Evolutionary conservation across 2,113 vertebrate species (phyloP).

Genomic region (Serilophus lunatus): DNA sequence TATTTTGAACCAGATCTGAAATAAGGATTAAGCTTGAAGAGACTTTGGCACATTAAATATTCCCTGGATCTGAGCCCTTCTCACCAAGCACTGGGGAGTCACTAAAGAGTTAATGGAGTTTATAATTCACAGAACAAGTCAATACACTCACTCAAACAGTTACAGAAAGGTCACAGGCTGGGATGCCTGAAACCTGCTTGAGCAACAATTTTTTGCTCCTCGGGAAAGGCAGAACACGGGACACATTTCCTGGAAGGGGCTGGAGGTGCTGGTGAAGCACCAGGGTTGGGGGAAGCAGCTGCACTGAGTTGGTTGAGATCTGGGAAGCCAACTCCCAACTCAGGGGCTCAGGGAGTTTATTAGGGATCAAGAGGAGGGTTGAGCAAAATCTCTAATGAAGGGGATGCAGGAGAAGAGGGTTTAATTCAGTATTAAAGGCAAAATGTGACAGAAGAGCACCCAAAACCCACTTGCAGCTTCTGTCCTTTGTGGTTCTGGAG

Average conservation of each 20-base stretch:
- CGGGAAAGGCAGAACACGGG: not conserved
- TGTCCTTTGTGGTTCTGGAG: fast-evolving
- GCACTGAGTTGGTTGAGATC: not conserved
- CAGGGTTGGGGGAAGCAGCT: not conserved
- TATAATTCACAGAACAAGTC: slow-evolving; percentile 54
- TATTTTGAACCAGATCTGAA: not conserved
- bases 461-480: not conserved
- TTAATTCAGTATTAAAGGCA: not conserved
- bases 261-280: not conserved
- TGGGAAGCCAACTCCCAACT: not conserved
- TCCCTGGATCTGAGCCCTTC: not conserved
- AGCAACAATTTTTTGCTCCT: slow-evolving; percentile 26
- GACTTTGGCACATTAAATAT: not conserved
- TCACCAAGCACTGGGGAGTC: not conserved
- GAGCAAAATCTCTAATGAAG: not conserved
- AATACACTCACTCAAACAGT: slow-evolving; percentile 34
- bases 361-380: not conserved
- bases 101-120: slow-evolving; percentile 37
- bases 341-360: not conserved
- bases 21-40: not conserved
- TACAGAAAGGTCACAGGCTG: slow-evolving; percentile 42
- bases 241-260: not conserved
- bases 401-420: not conserved
- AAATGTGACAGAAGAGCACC: not conserved
- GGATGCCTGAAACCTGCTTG: slow-evolving; percentile 41